These are phyloP conservation scores for Melanerpes aurifrons DNA, from an alignment of 2,113 vertebrate species.

Conservation along the genomic window DNA sequence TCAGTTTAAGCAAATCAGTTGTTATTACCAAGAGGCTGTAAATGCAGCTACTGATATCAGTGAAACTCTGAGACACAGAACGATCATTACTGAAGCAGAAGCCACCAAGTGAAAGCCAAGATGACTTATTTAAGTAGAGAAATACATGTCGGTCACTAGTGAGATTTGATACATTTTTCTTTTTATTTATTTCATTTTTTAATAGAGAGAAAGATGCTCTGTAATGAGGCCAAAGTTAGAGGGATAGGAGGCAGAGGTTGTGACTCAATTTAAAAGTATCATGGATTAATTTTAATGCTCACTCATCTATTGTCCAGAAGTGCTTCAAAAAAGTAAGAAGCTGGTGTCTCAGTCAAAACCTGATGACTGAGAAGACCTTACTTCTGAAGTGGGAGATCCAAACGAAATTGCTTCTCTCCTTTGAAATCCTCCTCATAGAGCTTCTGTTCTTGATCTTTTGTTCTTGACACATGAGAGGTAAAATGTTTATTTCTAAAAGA, in stretches of 20 bases:
- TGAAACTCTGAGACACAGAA: background rate
- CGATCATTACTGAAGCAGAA: background rate
- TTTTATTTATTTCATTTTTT: background rate
- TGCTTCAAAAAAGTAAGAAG: background rate
- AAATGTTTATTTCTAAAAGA: constrained; percentile 3
- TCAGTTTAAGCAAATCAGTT: background rate
- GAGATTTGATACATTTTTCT: background rate
- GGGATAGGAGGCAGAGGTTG: background rate
- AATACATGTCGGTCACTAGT: background rate
- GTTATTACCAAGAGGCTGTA: background rate
- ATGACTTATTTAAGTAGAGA: background rate
- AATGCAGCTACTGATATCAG: background rate
- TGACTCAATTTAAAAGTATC: background rate
- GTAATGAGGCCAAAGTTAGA: background rate
- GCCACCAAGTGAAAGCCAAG: background rate
- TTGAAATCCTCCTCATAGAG: background rate
- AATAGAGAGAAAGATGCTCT: background rate
- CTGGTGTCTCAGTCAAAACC: background rate
- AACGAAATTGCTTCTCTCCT: background rate
- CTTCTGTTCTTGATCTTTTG: background rate
- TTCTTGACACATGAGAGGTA: background rate
- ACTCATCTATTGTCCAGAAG: background rate
- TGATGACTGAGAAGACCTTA: background rate
- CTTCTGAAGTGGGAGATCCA: background rate
- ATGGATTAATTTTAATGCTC: background rate